Evolutionary conservation across 2,113 vertebrate genomes (phyloP).

Genomic region (Forbesichthys agassizii): DNA sequence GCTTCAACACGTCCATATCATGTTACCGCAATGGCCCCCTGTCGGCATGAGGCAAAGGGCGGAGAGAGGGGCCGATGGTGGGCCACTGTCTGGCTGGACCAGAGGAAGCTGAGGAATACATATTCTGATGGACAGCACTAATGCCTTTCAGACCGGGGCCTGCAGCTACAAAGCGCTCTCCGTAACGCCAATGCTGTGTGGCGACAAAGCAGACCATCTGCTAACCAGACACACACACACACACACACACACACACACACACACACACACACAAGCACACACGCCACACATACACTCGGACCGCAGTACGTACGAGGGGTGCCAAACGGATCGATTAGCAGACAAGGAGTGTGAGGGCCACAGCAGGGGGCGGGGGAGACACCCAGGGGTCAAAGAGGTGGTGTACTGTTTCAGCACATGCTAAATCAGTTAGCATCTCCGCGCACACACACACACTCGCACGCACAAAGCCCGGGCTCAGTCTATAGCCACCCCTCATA

Average conservation of each 20-base stretch:
- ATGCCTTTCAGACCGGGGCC: constrained; percentile 74
- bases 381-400: constrained; percentile 75
- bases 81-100: constrained; percentile 51
- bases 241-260: constrained; percentile 14
- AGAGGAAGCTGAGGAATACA: constrained; percentile 69
- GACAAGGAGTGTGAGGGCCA: constrained; percentile 69
- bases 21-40: constrained; percentile 59
- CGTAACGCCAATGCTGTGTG: constrained; percentile 56
- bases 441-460: constrained; percentile 46
- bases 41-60: constrained; percentile 64
- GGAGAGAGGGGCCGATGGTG: constrained; percentile 39
- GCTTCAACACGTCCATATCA: constrained; percentile 55
- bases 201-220: constrained; percentile 73
- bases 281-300: constrained; percentile 9
- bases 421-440: constrained; percentile 79
- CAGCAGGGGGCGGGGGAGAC: constrained; percentile 66
- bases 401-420: constrained; percentile 80
- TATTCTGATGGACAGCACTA: constrained; percentile 72
- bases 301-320: constrained; percentile 55
- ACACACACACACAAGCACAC: constrained; percentile 8
- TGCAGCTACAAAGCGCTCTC: constrained; percentile 65
- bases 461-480: constrained; percentile 55
- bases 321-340: constrained; percentile 80
- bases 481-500: constrained; percentile 61
- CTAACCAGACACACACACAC: constrained; percentile 66